Base-by-base conservation (phyloP, 2,888 invertebrate genomes). In the Octodonta nipae region DNA sequence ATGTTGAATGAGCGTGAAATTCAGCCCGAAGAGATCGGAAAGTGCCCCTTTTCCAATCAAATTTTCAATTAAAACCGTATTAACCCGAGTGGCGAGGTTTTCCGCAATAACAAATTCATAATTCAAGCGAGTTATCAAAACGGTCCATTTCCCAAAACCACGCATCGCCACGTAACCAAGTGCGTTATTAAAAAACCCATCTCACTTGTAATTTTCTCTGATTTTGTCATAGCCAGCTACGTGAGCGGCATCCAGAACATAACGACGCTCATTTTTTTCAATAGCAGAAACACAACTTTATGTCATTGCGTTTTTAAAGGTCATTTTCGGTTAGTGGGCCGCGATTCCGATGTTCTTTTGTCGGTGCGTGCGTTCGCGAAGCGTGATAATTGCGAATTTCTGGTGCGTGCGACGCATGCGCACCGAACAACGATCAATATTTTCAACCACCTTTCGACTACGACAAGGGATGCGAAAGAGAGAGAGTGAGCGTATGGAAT, bases 121-220 rank as follows among this genome's bases (percentile, higher is more conserved):
- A 34, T 36, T 39, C 34, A 28, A 33, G n/a, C n/a, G n/a, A n/a
- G n/a, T n/a, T n/a, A n/a, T n/a, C n/a, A n/a, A n/a, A n/a, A n/a
- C n/a, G n/a, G n/a, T n/a, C n/a, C n/a, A n/a, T n/a, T n/a, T n/a
- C n/a, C n/a, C n/a, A n/a, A n/a, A n/a, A n/a, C n/a, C n/a, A n/a
- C n/a, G n/a, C n/a, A n/a, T n/a, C n/a, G n/a, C n/a, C n/a, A n/a
- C n/a, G n/a, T n/a, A n/a, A n/a, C n/a, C n/a, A n/a, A n/a, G n/a
- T n/a, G n/a, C n/a, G n/a, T n/a, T n/a, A n/a, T n/a, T n/a, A n/a
- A n/a, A n/a, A n/a, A n/a, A n/a, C n/a, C n/a, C n/a, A n/a, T n/a
- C n/a, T n/a, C n/a, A n/a, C n/a, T n/a, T n/a, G n/a, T 59, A 57
- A 61, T 61, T 60, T 58, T 55, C 57, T 55, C 54, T 57, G 54